A percentile compares a stretch with the other conserved stretches of the same genome.
These are phyloP conservation scores for Polylopha cassiicola DNA, from an alignment of 2,888 invertebrate genomes.

Conservation along the genomic window DNA sequence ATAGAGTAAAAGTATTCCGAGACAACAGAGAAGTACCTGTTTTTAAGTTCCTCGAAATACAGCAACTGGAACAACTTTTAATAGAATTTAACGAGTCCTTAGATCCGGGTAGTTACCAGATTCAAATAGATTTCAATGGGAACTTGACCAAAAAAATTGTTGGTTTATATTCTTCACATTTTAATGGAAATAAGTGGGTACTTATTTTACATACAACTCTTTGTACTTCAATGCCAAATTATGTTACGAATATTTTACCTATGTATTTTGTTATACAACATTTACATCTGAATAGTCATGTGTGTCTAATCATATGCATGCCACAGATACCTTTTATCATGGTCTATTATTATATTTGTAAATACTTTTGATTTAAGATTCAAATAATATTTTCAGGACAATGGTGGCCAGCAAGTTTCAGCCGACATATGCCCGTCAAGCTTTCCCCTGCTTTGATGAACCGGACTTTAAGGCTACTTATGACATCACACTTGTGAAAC, in stretches of 20 bases:
- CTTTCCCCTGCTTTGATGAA: constrained; percentile 97
- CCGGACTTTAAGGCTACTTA: constrained; percentile 93
- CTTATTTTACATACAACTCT: neutral
- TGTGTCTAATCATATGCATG: too few species aligned
- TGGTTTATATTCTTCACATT: constrained; percentile 84
- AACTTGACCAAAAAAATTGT: constrained; percentile 81
- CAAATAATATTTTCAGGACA: constrained; percentile 72
- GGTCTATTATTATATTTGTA: constrained; percentile 1
- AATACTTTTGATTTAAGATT: constrained; percentile 7
- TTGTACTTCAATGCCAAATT: too few species aligned
- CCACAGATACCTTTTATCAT: too few species aligned
- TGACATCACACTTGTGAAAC: constrained; percentile 85
- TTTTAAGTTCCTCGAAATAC: constrained; percentile 45
- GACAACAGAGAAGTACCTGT: constrained; percentile 39
- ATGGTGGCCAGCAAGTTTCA: constrained; percentile 96
- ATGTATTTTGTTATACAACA: too few species aligned
- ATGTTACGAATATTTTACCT: too few species aligned
- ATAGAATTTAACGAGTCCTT: constrained; percentile 46
- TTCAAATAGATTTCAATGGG: constrained; percentile 80
- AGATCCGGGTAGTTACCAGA: constrained; percentile 60
- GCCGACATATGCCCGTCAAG: constrained; percentile 93
- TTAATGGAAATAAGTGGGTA: constrained; percentile 69
- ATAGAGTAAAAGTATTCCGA: constrained; percentile 47
- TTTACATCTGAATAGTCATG: too few species aligned
- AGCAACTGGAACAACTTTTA: constrained; percentile 52